Evolutionary conservation across 2,113 vertebrate species (phyloP).

Genomic region (human (Homo sapiens)): GRCh38 chr4:71172501-71173000

Average conservation of each 20-base stretch:
- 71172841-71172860: not conserved
- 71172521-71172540: too few species aligned
- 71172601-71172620: slow-evolving; percentile 17
- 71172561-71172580: slow-evolving; percentile 31
- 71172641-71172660: not conserved
- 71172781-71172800: not conserved
- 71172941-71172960: not conserved
- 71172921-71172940: not conserved
- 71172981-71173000: not conserved
- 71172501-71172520: too few species aligned
- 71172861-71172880: not conserved
- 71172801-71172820: not conserved
- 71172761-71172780: not conserved
- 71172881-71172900: not conserved
- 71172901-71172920: not conserved
- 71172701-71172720: not conserved
- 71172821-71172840: slow-evolving; percentile 32
- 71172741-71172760: not conserved
- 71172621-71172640: not conserved
- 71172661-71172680: not conserved
- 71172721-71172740: slow-evolving; percentile 26
- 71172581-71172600: not conserved
- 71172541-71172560: too few species aligned
- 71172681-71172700: not conserved
- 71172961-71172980: not conserved